phyloP scores from a whole-genome alignment of 2,888 invertebrate genomes.

The Aleiodes leptofemur region DNA sequence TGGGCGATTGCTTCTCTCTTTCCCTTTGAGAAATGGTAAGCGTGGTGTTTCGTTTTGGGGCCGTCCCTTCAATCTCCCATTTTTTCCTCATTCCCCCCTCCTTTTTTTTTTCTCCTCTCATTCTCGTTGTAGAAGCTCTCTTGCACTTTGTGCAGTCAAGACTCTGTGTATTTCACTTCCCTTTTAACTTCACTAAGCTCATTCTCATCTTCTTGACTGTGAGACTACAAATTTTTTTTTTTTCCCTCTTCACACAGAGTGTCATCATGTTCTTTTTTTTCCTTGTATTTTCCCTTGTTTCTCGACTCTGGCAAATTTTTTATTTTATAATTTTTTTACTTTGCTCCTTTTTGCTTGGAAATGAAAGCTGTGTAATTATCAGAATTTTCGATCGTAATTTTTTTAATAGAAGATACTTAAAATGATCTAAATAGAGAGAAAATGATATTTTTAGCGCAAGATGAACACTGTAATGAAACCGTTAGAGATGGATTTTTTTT shows the following conservation, averaged over 20 bases:
- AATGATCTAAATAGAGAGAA: too few species aligned
- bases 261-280: neutral
- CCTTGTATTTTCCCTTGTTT: neutral
- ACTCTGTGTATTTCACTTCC: constrained; percentile 41
- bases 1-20: constrained; percentile 59
- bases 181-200: constrained; percentile 13
- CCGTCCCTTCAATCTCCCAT: constrained; percentile 33
- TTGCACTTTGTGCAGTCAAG: constrained; percentile 35
- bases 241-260: neutral
- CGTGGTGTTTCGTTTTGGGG: constrained; percentile 8
- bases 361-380: too few species aligned
- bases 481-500: too few species aligned
- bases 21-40: constrained; percentile 60
- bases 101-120: constrained; percentile 24
- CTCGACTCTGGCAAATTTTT: neutral
- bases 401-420: too few species aligned
- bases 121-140: constrained; percentile 34
- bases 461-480: too few species aligned
- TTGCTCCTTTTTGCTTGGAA: too few species aligned
- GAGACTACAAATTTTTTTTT: neutral
- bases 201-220: constrained; percentile 17
- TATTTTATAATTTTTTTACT: neutral
- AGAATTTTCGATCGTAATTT: too few species aligned
- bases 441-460: too few species aligned
- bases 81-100: constrained; percentile 23